Evolutionary conservation across 2,113 vertebrate species (phyloP).

Genomic region (Struthio camelus): DNA sequence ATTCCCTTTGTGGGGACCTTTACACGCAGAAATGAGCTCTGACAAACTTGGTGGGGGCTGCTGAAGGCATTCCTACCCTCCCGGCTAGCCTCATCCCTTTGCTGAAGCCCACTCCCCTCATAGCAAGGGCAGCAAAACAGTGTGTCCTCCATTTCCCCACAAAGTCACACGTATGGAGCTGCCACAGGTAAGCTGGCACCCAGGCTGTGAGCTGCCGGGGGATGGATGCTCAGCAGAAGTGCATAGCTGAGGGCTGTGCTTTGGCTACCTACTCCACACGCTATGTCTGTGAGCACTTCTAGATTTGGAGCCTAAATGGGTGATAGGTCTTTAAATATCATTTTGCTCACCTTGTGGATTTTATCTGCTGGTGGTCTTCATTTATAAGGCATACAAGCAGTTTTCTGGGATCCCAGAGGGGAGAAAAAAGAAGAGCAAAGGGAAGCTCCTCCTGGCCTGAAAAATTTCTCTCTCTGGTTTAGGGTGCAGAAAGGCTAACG

Average conservation of each 20-base stretch:
- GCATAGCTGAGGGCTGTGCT: not conserved
- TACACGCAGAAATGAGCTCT: not conserved
- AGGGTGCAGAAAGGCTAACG: not conserved
- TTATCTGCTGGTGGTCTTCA: not conserved
- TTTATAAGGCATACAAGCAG: not conserved
- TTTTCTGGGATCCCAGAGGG: not conserved
- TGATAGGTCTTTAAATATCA: not conserved
- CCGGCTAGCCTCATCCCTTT: not conserved
- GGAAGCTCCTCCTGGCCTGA: not conserved
- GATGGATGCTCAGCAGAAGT: not conserved
- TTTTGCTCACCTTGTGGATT: not conserved
- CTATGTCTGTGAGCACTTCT: accelerated
- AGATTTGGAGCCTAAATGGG: not conserved
- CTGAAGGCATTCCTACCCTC: not conserved
- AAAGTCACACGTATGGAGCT: not conserved
- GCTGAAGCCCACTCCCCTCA: not conserved
- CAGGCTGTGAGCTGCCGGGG: not conserved
- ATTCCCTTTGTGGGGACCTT: not conserved
- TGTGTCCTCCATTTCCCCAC: accelerated
- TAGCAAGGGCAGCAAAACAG: not conserved
- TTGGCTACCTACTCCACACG: not conserved
- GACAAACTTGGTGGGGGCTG: not conserved
- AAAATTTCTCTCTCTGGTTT: slow-evolving; percentile 28
- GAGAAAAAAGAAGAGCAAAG: not conserved
- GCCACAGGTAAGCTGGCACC: not conserved